Evolutionary conservation across 1,140 invertebrate genomes (phyloP).

Genomic region (Mizuhopecten yessoensis): DNA sequence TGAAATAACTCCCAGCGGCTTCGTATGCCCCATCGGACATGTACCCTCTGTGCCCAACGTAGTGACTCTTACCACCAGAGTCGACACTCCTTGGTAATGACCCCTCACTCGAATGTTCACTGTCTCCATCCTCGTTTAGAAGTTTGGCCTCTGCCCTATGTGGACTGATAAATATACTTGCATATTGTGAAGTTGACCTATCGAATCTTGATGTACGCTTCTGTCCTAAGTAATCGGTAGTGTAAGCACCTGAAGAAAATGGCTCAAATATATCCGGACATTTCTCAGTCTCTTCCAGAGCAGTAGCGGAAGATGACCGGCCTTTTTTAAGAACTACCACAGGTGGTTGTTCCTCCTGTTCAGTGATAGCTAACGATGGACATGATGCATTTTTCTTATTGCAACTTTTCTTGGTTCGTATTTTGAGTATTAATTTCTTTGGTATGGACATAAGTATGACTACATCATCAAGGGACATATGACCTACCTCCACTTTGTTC

Average conservation of each 20-base stretch:
- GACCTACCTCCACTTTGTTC: conserved; percentile 97
- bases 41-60: conserved; percentile 72
- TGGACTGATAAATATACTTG: conserved; percentile 81
- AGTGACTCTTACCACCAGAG: conserved; percentile 67
- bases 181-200: conserved; percentile 76
- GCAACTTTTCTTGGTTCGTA: conserved; percentile 85
- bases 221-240: conserved; percentile 66
- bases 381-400: conserved; percentile 81
- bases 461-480: conserved; percentile 99
- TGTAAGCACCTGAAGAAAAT: conserved; percentile 67
- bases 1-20: conserved; percentile 65
- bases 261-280: conserved; percentile 86
- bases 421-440: conserved; percentile 95
- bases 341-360: conserved; percentile 91
- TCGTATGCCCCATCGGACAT: conserved; percentile 69
- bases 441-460: conserved; percentile 99
- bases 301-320: conserved; percentile 78
- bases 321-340: conserved; percentile 96
- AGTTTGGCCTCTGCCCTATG: conserved; percentile 79
- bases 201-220: conserved; percentile 62
- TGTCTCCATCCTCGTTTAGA: conserved; percentile 75
- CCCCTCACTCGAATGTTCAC: conserved; percentile 79
- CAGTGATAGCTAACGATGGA: conserved; percentile 80
- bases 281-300: conserved; percentile 91
- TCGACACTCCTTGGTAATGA: conserved; percentile 78